Percentiles rank a stretch among this genome's conserved stretches.
Conservation (phyloP, 2,797 vertebrate genomes). For the Lates japonicus region DNA sequence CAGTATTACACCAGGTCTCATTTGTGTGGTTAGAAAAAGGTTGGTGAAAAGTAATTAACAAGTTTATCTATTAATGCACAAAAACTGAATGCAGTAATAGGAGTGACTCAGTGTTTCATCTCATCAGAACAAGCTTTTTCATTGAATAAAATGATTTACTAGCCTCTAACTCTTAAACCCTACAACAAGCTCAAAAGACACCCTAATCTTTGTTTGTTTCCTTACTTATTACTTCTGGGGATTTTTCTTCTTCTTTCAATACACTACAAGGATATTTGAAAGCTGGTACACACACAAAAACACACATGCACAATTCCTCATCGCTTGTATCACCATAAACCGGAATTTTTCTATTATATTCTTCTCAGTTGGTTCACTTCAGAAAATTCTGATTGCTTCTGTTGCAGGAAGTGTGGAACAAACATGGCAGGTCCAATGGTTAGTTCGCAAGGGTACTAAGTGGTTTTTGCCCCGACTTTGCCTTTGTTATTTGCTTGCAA, state of each 20-base stretch:
- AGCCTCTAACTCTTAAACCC: too few species aligned
- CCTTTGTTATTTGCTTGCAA: constrained; percentile 42
- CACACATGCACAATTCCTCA: constrained; percentile 2
- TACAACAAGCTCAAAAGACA: background rate
- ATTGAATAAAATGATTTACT: background rate
- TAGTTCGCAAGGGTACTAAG: constrained; percentile 7
- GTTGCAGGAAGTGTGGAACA: constrained; percentile 6
- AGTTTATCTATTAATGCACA: background rate
- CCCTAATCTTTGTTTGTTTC: background rate
- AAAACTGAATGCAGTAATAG: background rate
- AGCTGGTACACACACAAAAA: background rate
- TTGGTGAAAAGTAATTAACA: background rate
- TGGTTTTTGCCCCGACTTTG: constrained; percentile 14
- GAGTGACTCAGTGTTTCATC: background rate
- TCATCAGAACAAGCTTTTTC: constrained; percentile 7
- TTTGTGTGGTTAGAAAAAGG: background rate
- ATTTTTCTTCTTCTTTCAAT: background rate
- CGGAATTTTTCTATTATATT: constrained; percentile 39
- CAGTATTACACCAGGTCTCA: background rate
- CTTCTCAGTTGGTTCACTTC: constrained; percentile 41
- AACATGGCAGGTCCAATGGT: constrained; percentile 42
- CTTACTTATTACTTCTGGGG: background rate
- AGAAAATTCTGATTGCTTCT: constrained; percentile 52
- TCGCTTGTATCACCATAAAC: constrained; percentile 26
- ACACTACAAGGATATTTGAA: constrained; percentile 7